These are phyloP conservation scores for Calyptomena viridis DNA, from an alignment of 2,113 vertebrate genomes.

Conservation along the genomic window DNA sequence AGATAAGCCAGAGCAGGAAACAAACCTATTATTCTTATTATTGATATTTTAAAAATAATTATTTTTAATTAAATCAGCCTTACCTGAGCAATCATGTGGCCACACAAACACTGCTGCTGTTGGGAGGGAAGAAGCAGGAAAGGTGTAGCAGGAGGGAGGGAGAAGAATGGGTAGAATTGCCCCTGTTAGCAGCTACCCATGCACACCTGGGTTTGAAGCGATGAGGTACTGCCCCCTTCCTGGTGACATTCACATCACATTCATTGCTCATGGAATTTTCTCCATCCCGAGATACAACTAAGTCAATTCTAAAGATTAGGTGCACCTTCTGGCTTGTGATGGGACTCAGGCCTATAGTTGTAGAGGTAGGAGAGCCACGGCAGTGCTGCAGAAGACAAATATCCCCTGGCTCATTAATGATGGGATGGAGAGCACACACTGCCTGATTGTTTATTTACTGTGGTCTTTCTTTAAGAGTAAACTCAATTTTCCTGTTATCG, in stretches of 20 bases:
- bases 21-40: neutral
- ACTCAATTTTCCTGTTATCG: conserved; percentile 11
- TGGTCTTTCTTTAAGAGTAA: conserved; percentile 15
- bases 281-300: neutral
- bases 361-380: neutral
- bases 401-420: neutral
- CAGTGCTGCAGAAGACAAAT: neutral
- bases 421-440: neutral
- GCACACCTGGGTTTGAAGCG: accelerated
- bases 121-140: neutral
- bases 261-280: neutral
- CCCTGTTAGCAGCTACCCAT: neutral
- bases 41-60: neutral
- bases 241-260: accelerated
- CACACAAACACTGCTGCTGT: neutral
- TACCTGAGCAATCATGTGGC: neutral
- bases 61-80: neutral
- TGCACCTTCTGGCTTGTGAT: neutral
- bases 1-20: neutral
- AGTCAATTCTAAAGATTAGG: neutral
- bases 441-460: conserved; percentile 11
- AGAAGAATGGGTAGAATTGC: neutral
- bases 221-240: neutral
- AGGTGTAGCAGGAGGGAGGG: neutral
- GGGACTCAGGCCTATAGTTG: neutral